These are phyloP conservation scores for Tretioscincus oriximinensis DNA, from an alignment of 2,113 vertebrate genomes.

Conservation along the genomic window DNA sequence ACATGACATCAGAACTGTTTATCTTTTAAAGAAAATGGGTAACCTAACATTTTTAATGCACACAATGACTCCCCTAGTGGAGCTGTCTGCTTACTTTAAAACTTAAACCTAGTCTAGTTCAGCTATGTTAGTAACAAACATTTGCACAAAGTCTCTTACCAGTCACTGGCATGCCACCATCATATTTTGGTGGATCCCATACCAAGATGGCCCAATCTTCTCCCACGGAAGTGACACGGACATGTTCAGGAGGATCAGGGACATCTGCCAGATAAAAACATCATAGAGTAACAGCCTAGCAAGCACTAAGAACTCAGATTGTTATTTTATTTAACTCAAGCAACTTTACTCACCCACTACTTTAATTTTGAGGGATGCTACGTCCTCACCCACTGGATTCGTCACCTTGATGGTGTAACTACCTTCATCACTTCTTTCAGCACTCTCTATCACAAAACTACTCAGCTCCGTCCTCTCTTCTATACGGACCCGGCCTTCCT, in stretches of 20 bases:
- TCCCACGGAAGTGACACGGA: slow-evolving; percentile 81
- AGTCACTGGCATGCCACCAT: slow-evolving; percentile 83
- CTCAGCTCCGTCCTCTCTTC: slow-evolving; percentile 75
- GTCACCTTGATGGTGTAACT: slow-evolving; percentile 82
- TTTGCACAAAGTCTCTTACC: slow-evolving; percentile 63
- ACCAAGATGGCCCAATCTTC: slow-evolving; percentile 80
- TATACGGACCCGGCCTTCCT: slow-evolving; percentile 77
- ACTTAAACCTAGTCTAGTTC: no score
- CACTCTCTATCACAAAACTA: slow-evolving; percentile 87
- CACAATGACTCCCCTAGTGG: no score
- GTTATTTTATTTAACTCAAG: no score
- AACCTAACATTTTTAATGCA: no score
- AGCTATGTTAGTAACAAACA: background rate
- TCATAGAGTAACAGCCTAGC: background rate
- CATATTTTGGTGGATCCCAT: slow-evolving; percentile 84
- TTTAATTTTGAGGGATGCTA: slow-evolving; percentile 74
- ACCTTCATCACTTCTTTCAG: slow-evolving; percentile 77
- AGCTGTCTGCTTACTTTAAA: no score
- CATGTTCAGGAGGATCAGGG: slow-evolving; percentile 83
- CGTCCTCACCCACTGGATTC: slow-evolving; percentile 84
- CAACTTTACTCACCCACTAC: slow-evolving; percentile 76
- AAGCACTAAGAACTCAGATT: background rate
- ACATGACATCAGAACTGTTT: no score
- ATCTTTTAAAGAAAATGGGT: no score
- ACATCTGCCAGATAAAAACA: slow-evolving; percentile 74